phyloP scores from a whole-genome alignment of 2,797 vertebrate genomes.

The Oreochromis grahami region DNA sequence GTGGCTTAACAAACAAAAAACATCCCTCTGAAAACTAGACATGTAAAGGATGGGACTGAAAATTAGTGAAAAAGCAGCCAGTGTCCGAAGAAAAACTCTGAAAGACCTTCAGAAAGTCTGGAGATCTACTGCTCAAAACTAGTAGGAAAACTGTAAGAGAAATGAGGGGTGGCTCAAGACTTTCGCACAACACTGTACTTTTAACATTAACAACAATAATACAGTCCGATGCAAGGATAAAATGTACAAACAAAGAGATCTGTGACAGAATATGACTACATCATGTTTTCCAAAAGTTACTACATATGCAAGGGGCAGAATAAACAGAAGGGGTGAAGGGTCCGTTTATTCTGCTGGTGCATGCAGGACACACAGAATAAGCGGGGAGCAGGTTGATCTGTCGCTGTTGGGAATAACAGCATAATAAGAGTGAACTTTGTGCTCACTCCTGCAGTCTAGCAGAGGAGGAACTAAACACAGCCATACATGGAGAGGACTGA shows the following conservation, averaged over 20 bases:
- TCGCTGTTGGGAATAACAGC: not conserved
- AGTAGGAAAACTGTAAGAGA: not conserved
- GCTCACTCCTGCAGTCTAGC: not conserved
- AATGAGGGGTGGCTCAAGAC: not conserved
- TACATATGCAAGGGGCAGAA: not conserved
- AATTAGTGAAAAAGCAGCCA: not conserved
- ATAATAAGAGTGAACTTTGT: not conserved
- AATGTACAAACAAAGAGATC: not conserved
- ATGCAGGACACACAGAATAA: not conserved
- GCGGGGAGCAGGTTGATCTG: not conserved
- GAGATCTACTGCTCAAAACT: not conserved
- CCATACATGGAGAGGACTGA: slow-evolving; percentile 68
- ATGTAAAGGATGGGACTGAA: not conserved
- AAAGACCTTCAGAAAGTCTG: not conserved
- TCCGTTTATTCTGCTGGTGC: not conserved
- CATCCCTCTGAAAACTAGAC: not conserved
- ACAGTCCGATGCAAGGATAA: not conserved
- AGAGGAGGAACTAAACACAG: slow-evolving; percentile 52
- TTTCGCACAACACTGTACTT: not conserved
- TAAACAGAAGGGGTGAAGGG: not conserved
- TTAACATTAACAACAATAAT: not conserved
- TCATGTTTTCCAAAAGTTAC: not conserved
- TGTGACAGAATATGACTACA: not conserved
- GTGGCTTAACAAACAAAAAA: not conserved
- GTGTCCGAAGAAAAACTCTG: not conserved